Conservation (phyloP, 2,888 invertebrate genomes). For the Melinaea menophilus region DNA sequence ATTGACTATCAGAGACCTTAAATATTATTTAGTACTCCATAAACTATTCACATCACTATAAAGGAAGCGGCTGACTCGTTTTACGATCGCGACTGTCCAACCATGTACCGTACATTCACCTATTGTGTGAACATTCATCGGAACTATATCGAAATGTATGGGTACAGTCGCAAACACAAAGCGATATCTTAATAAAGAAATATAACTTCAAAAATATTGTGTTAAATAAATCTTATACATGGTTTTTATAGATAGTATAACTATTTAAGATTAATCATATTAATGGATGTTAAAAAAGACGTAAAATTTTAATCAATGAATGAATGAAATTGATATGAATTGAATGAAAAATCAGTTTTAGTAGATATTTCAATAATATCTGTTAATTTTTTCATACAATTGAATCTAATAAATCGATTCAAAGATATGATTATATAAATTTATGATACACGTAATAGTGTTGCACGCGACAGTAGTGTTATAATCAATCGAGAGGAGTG, state of each 20-base stretch:
- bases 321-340: too few relatives aligned
- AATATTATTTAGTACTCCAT: conserved; percentile 2
- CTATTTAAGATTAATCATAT: too few relatives aligned
- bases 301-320: too few relatives aligned
- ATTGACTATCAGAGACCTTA: background rate
- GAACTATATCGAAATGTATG: conserved; percentile 31
- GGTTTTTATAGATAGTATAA: too few relatives aligned
- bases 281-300: too few relatives aligned
- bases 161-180: conserved; percentile 26
- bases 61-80: conserved; percentile 39
- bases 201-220: too few relatives aligned
- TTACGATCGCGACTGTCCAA: conserved; percentile 48
- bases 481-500: conserved; percentile 47
- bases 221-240: too few relatives aligned
- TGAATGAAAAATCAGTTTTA: too few relatives aligned
- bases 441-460: background rate
- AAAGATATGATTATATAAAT: too few relatives aligned
- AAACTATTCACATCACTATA: conserved; percentile 21
- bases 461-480: conserved; percentile 22
- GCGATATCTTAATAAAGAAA: conserved; percentile 3
- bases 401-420: too few relatives aligned
- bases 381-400: too few relatives aligned
- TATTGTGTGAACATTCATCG: conserved; percentile 35
- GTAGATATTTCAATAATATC: too few relatives aligned
- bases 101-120: conserved; percentile 39